Evolutionary conservation across 2,888 invertebrate species (phyloP), one percentile per base, ranked within the genome.

Genomic region (Zelleria hepariella): DNA sequence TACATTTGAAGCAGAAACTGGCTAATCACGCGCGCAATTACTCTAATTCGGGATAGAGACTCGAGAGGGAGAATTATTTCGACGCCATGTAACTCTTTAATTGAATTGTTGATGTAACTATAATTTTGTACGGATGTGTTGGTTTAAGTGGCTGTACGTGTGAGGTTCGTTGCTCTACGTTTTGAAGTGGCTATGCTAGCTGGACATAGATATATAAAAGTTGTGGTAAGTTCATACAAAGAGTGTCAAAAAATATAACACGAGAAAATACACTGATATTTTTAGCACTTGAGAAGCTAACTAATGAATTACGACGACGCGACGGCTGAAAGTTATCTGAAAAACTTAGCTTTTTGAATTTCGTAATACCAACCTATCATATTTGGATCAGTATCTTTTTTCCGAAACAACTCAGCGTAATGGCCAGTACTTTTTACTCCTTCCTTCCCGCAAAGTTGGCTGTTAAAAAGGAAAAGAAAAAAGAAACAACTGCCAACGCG

Each of bases 11-110:
- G 70, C 69, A 66, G 67, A 70, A 73, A 73, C 74, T n/a, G 68
- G 68, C 78, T 81, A 82, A 85, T 84, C 80, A 81, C 78, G 74
- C 77, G 73, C 72, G 74, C 85, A 82, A 84, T 86, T 85, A 86
- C 83, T 85, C 83, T 82, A 83, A 86, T 86, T 84, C 82, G 74
- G 76, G 71, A 42, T 42, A 42, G 32, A n/a, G n/a, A n/a, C n/a
- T n/a, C n/a, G n/a, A n/a, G n/a, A 42, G 32, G 32, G 74, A 67
- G 77, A 82, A 84, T 84, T 81, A 81, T 79, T 76, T 73, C 74
- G 72, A 61, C 51, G 67, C 73, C 66, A 78, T 75, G 81, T 79
- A 83, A 80, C 80, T 78, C 75, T 80, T 81, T 83, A 86, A 84
- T 85, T 86, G 82, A 82, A 84, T 80, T 80, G 82, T 78, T 80